Evolutionary conservation across 2,888 invertebrate genomes (phyloP).

Genomic region (Neoaliturus tenellus): DNA sequence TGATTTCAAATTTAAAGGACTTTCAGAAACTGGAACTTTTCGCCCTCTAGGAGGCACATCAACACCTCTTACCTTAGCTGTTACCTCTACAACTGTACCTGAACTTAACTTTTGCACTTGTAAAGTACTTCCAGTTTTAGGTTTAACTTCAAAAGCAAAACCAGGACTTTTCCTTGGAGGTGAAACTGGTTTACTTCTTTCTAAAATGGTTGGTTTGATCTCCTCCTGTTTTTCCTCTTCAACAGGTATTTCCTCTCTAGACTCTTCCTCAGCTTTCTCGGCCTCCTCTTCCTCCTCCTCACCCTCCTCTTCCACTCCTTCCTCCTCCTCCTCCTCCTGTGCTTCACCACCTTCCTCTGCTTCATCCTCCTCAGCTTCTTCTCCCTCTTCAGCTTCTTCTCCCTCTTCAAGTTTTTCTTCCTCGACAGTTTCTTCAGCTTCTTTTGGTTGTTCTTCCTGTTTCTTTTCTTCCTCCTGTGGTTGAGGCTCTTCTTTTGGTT

Average conservation of each 20-base stretch:
- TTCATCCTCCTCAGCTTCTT: background rate
- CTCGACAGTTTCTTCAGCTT: background rate
- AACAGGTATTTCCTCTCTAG: background rate
- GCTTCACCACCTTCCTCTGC: background rate
- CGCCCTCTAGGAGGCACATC: slow-evolving; percentile 1
- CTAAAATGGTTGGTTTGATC: background rate
- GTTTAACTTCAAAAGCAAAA: background rate
- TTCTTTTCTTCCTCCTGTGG: background rate
- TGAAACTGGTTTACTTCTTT: background rate
- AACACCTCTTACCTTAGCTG: slow-evolving; percentile 22
- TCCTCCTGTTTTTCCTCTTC: background rate
- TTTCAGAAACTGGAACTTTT: slow-evolving; percentile 22
- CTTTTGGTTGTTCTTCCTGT: background rate
- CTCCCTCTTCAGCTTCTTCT: background rate
- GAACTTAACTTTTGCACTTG: slow-evolving; percentile 35
- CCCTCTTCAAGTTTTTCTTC: background rate
- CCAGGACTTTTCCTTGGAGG: slow-evolving; percentile 25
- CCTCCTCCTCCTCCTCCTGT: background rate
- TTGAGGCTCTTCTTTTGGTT: background rate
- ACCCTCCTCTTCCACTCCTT: background rate
- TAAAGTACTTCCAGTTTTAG: slow-evolving; percentile 32
- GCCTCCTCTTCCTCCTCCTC: background rate
- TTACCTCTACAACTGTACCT: slow-evolving; percentile 8
- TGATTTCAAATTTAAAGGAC: slow-evolving; percentile 27
- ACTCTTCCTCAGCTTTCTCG: background rate